Evolutionary conservation across 2,113 vertebrate genomes (phyloP), one percentile per base, ranked within the genome.

Genomic region (Cinclus cinclus): DNA sequence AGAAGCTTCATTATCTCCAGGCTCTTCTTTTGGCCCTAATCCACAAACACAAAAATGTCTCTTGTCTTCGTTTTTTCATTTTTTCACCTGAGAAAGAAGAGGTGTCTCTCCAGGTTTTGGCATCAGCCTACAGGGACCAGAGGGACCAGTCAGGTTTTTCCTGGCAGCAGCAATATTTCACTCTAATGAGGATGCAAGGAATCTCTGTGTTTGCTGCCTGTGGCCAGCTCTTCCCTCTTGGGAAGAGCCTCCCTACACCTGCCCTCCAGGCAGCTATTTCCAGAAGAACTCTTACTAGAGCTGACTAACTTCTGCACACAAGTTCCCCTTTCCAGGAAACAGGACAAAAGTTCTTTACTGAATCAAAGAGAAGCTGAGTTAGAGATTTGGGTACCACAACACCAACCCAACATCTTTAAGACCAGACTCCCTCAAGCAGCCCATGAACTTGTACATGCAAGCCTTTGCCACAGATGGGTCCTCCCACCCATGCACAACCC

Each of bases 401-500:
- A 10, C 39, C 2, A 0, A 39, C 41, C 19, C 55, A 44, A 13
- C 6, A 5, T 46, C 60, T 67, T 70, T 31, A 37, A 76, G 49
- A 41, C 6, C 24, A 14, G 4, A 0, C 41, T 79, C 56, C 55
- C 68, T 46, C 17, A 15, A 13, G 73, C 55, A 59, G 80, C n/a
- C 55, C 71, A 0, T 25, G 39, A 62, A 35, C 67, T 24, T 69
- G 90, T 46, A 37, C 42, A 0, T 3, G 27, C 76, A 83, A 50
- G 76, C 42, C 71, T 39, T 39, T 24, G 30, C 75, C 12, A 0
- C 53, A 73, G 82, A 55, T 0, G 0, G 62, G 28, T 37, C 50
- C 49, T 87, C 53, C 65, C 58, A 7, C 6, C 21, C 6, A 1
- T 0, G 9, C 58, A 47, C 27, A 24, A 0, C 28, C 15, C 1